Base-by-base conservation (phyloP, 2,888 invertebrate genomes). In the Metellina segmentata region DNA sequence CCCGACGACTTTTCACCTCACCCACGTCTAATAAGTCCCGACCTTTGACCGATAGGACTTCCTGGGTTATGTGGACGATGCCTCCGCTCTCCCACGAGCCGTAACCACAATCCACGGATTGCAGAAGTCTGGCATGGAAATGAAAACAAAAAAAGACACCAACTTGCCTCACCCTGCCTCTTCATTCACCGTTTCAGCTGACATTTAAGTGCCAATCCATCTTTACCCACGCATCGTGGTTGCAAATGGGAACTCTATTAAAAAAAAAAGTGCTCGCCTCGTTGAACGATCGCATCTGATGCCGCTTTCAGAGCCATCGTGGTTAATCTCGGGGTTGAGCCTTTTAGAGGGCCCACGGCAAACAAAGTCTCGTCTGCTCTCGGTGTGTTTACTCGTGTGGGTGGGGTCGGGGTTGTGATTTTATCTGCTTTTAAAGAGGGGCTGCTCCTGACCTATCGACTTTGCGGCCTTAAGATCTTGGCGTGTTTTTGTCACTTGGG, bases 201-300 rank as follows among this genome's bases (percentile, higher is more conserved):
- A 19, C 20, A 19, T 72, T 9, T n/a, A 87, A 74, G 72, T 78
- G 52, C 81, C 79, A 11, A 87, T 87, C 87, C 70, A 81, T 87
- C 87, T 87, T 74, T 79, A 34, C 79, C 87, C 87, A 87, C 87
- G 81, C 87, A 85, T 9, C 78, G 49, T 51, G 13, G 9, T 78
- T 34, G 34, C 4, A 34, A 78, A 78, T 86, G 34, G 34, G 86
- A 69, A 75, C 61, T 69, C 11, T 9, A 53, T 8, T 53, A 20
- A 34, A 34, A 70, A 71, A 11, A 71, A 78, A 70, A 13, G 8
- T 77, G 34, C 19, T 53, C 51, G 69, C n/a, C 70, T 49, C 19
- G 79, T 34, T 61, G 52, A 78, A 8, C 16, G 77, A 52, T 52
- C 48, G 75, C 48, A 75, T 75, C 75, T 75, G 78, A 78, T 78